Conservation (phyloP, 2,797 vertebrate genomes). For the Miichthys miiuy region DNA sequence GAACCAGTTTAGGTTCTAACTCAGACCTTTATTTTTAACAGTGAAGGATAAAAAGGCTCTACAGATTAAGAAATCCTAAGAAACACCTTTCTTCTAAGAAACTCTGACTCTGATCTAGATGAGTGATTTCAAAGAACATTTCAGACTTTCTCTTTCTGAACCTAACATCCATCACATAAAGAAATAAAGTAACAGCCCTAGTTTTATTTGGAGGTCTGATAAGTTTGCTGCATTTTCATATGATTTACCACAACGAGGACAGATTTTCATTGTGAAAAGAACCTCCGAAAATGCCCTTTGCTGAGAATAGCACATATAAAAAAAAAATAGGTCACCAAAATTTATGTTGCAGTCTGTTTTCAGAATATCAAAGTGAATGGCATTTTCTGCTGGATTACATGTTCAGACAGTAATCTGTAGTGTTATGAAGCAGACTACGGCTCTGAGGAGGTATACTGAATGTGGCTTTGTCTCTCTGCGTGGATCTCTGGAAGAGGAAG, state of each 20-base stretch:
- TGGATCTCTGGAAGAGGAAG: constrained; percentile 42
- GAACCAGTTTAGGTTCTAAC: too few relatives aligned
- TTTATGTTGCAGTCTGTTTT: constrained; percentile 28
- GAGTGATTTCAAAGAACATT: background rate
- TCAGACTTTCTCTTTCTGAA: background rate
- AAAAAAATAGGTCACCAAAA: constrained; percentile 22
- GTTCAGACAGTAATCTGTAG: constrained; percentile 8
- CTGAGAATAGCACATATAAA: background rate
- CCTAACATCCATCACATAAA: background rate
- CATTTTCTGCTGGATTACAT: constrained; percentile 26
- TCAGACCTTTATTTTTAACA: too few relatives aligned
- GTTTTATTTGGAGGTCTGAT: background rate
- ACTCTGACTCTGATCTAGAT: background rate
- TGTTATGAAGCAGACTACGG: constrained; percentile 17
- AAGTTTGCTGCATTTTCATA: background rate
- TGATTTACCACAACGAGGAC: constrained; percentile 2
- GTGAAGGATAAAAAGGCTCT: too few relatives aligned
- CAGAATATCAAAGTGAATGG: constrained; percentile 30
- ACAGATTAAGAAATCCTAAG: too few relatives aligned
- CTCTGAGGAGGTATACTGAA: constrained; percentile 14
- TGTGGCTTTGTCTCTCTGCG: constrained; percentile 29
- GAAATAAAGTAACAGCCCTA: background rate
- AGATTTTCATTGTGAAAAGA: constrained; percentile 3
- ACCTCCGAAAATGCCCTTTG: background rate
- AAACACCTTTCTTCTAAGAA: too few relatives aligned